Base-by-base conservation (phyloP, 2,113 vertebrate species). In the Calidris pugnax region DNA sequence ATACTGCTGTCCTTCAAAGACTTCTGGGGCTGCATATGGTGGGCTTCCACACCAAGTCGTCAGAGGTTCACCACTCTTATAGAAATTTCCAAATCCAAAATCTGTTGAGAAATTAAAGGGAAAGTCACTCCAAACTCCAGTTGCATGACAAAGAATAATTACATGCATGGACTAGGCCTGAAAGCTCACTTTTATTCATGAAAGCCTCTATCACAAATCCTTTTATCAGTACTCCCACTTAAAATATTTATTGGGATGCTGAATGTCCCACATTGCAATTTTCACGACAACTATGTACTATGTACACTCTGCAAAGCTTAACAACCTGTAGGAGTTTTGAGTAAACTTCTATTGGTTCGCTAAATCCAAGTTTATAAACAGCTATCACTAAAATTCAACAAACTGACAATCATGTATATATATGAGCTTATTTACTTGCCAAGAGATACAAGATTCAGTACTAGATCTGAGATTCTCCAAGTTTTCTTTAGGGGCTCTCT, bases 21-120 rank as follows among this genome's bases (percentile, higher is more conserved):
- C 99, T 93, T 99, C 99, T 0, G 99, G 99, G 85, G 99, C 99
- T 60, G 99, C 99, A 3, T 99, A 99, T 0, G 99, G 99, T 18
- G 99, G 99, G 97, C 99, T 99, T 81, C 99, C 99, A 72, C 99
- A 99, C 99, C 99, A 99, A 0, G 99, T 99, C 10, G 98, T 98
- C 96, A 99, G 97, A 76, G 99, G 99, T 96, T 99, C 98, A 28
- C 99, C 99, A 0, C 97, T 98, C 98, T 99, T 98, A 96, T 99
- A 99, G 98, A 99, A 99, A 97, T 99, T 99, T 82, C 99, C 99
- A 95, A 99, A 99, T 87, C 99, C 99, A 97, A 99, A 99, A 98
- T 99, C 99, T 99, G 97, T 81, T 57, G 86, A 94, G 92, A 97
- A 80, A 93, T 18, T 14, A 89, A 90, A 60, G 92, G 74, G 68